phyloP scores from a whole-genome alignment of 2,888 invertebrate species.

The Spicauda simplicius region DNA sequence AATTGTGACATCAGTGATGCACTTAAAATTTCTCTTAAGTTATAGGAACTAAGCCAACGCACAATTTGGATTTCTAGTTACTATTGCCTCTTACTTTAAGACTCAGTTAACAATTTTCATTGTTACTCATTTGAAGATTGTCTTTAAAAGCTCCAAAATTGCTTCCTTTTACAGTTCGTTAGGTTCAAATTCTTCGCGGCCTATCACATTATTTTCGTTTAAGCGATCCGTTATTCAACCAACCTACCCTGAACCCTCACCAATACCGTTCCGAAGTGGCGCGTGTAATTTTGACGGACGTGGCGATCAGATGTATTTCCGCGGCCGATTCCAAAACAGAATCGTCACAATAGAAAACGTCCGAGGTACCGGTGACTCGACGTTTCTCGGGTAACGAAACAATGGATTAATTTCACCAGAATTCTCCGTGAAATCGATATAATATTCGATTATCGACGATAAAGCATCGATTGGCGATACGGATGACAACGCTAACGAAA shows the following conservation, averaged over 20 bases:
- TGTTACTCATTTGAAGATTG: no score
- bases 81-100: no score
- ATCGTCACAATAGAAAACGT: slow-evolving; percentile 44
- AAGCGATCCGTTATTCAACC: slow-evolving; percentile 8
- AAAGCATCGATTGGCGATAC: slow-evolving; percentile 58
- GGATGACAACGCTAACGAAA: slow-evolving; percentile 66
- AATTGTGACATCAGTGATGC: no score
- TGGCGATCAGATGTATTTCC: slow-evolving; percentile 45
- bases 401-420: slow-evolving; percentile 66
- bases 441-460: slow-evolving; percentile 65
- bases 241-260: slow-evolving; percentile 2
- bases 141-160: background rate
- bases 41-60: no score
- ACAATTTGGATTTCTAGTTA: no score
- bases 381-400: slow-evolving; percentile 53
- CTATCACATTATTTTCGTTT: slow-evolving; percentile 46
- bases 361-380: slow-evolving; percentile 49
- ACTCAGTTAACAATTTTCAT: no score
- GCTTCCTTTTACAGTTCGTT: no score
- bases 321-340: slow-evolving; percentile 40
- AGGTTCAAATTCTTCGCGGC: slow-evolving; percentile 26
- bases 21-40: no score
- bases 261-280: slow-evolving; percentile 24
- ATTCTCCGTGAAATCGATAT: slow-evolving; percentile 68
- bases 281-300: slow-evolving; percentile 40